A percentile compares a stretch with the other conserved stretches of the same genome.
Evolutionary conservation across 2,797 vertebrate species (phyloP).

Genomic region (Tangara arthus): DNA sequence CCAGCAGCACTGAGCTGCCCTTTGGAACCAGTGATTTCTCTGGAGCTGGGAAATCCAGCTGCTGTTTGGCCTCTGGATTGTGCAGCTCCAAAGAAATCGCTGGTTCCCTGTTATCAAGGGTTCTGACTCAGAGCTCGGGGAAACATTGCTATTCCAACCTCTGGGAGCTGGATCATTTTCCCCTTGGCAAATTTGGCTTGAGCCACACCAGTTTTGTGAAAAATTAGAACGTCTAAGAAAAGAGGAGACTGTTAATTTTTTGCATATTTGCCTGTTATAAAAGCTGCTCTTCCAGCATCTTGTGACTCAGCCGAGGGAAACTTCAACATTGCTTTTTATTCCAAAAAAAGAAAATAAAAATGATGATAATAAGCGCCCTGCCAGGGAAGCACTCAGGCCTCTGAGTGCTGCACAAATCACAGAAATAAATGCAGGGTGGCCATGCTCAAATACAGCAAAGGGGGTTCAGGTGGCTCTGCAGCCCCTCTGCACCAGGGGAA

Average conservation of each 20-base stretch:
- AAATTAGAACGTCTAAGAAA: background rate
- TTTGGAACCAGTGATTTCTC: background rate
- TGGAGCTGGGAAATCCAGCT: background rate
- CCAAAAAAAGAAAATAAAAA: background rate
- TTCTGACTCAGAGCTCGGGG: slow-evolving; percentile 29
- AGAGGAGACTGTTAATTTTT: background rate
- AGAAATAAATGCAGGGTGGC: background rate
- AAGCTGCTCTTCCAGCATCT: background rate
- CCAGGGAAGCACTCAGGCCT: background rate
- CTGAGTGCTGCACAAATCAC: background rate
- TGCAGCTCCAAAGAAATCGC: background rate
- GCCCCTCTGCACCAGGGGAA: background rate
- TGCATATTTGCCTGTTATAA: background rate
- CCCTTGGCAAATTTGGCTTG: background rate
- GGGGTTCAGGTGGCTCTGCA: background rate
- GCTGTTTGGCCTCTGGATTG: background rate
- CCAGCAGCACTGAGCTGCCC: background rate
- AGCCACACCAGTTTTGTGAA: background rate
- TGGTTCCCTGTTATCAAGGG: background rate
- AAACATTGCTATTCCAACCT: background rate
- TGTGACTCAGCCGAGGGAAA: background rate
- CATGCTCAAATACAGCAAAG: background rate
- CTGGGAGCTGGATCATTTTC: background rate
- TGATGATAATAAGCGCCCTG: background rate
- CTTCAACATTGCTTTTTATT: background rate